A percentile compares a stretch with the other conserved stretches of the same genome.
Conservation (phyloP, 2,888 invertebrate genomes). For the Ellobium chinense region DNA sequence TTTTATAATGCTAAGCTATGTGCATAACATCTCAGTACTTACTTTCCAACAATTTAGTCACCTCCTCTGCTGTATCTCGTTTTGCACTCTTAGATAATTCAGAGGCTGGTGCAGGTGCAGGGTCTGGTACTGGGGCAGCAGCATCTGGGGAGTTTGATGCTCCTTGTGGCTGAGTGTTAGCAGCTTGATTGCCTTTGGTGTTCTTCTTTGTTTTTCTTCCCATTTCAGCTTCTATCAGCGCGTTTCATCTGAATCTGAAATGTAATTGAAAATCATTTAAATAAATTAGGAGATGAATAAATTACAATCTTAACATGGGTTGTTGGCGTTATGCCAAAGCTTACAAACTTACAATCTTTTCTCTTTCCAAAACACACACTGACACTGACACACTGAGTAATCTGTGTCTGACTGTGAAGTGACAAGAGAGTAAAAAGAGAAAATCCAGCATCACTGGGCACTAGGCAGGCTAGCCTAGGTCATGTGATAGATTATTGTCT, state of each 20-base stretch:
- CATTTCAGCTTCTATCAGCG: slow-evolving; percentile 37
- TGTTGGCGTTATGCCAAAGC: too few species aligned
- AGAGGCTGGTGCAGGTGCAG: slow-evolving; percentile 1
- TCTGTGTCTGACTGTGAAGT: too few species aligned
- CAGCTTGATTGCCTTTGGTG: slow-evolving; percentile 36
- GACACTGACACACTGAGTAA: too few species aligned
- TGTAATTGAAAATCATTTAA: background rate
- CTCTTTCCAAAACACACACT: too few species aligned
- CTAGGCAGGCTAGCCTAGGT: too few species aligned
- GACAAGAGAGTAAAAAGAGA: too few species aligned
- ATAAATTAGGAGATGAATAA: background rate
- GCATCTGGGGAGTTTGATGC: slow-evolving; percentile 1
- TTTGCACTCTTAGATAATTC: slow-evolving; percentile 64
- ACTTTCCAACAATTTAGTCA: slow-evolving; percentile 71
- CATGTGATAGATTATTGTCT: too few species aligned
- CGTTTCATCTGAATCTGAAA: background rate
- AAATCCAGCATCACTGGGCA: too few species aligned
- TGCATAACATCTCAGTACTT: too few species aligned
- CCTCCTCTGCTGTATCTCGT: slow-evolving; percentile 68
- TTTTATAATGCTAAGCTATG: too few species aligned
- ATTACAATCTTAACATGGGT: background rate
- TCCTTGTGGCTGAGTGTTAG: slow-evolving; percentile 22
- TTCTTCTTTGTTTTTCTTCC: slow-evolving; percentile 52
- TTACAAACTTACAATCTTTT: too few species aligned
- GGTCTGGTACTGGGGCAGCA: slow-evolving; percentile 12